These are phyloP conservation scores for Hirundichthys speculiger DNA, from an alignment of 2,113 vertebrate genomes.

Conservation along the genomic window DNA sequence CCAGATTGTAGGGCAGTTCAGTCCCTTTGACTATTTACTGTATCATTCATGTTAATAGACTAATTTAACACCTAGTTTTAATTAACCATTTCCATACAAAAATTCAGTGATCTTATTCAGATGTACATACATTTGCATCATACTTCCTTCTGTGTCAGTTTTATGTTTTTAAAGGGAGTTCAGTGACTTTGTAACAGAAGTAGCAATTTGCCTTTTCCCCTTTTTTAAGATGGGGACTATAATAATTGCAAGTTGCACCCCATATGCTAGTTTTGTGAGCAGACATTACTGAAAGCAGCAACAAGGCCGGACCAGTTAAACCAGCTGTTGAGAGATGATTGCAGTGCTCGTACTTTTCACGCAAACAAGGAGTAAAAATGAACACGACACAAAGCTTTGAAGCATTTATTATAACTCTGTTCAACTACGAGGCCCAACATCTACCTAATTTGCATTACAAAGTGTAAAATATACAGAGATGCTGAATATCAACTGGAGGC, in stretches of 20 bases:
- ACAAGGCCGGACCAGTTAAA: conserved; percentile 9
- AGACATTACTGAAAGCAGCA: conserved; percentile 17
- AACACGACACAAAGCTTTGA: conserved; percentile 12
- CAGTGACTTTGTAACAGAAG: neutral
- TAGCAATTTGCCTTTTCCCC: neutral
- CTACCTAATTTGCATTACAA: conserved; percentile 11
- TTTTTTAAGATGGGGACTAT: too few relatives aligned
- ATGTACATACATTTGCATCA: too few relatives aligned
- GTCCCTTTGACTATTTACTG: too few relatives aligned
- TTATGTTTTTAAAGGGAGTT: too few relatives aligned
- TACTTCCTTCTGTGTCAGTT: too few relatives aligned
- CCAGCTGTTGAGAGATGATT: conserved; percentile 38
- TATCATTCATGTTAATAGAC: too few relatives aligned
- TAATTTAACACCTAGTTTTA: too few relatives aligned
- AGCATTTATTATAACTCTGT: conserved; percentile 64
- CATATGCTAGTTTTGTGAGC: conserved; percentile 16
- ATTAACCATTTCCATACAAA: too few relatives aligned
- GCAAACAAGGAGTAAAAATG: neutral
- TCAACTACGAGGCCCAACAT: conserved; percentile 40
- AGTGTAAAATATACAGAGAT: conserved; percentile 62
- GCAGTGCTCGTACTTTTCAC: neutral
- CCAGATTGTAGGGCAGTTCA: too few relatives aligned
- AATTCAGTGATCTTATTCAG: too few relatives aligned
- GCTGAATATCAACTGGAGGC: conserved; percentile 14
- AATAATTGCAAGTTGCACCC: too few relatives aligned